These are phyloP conservation scores for Cydia splendana DNA, from an alignment of 1,140 invertebrate genomes.

Conservation along the genomic window DNA sequence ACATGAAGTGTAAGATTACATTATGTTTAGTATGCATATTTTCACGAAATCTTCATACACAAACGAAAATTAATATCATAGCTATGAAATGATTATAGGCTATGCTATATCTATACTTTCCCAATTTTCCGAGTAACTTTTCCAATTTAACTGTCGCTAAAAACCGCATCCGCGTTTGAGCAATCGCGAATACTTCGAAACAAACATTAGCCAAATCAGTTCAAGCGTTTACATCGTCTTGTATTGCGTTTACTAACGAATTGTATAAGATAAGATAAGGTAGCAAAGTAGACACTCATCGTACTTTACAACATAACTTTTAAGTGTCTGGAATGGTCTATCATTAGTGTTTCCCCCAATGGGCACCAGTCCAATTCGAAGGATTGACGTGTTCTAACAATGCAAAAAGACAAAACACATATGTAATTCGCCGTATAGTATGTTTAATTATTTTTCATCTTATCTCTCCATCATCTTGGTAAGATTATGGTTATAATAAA, in stretches of 20 bases:
- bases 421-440: not conserved
- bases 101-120: not conserved
- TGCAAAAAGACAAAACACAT: conserved; percentile 1
- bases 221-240: too few relatives aligned
- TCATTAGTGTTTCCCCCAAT: conserved; percentile 4
- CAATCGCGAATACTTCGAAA: not conserved
- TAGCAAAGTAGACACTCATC: not conserved
- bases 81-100: too few relatives aligned
- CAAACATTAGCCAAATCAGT: not conserved
- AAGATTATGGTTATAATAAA: not conserved
- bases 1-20: too few relatives aligned
- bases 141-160: not conserved
- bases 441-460: not conserved
- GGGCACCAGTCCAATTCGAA: not conserved
- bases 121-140: not conserved
- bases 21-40: too few relatives aligned
- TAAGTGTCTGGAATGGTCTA: conserved; percentile 5
- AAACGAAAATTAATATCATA: too few relatives aligned
- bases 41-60: not conserved
- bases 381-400: conserved; percentile 4
- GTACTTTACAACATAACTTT: not conserved
- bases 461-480: not conserved
- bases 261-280: too few relatives aligned
- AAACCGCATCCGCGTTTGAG: not conserved
- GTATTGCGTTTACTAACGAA: not conserved